phyloP scores from a whole-genome alignment of 2,797 vertebrate species.

The Eleutherodactylus coqui region DNA sequence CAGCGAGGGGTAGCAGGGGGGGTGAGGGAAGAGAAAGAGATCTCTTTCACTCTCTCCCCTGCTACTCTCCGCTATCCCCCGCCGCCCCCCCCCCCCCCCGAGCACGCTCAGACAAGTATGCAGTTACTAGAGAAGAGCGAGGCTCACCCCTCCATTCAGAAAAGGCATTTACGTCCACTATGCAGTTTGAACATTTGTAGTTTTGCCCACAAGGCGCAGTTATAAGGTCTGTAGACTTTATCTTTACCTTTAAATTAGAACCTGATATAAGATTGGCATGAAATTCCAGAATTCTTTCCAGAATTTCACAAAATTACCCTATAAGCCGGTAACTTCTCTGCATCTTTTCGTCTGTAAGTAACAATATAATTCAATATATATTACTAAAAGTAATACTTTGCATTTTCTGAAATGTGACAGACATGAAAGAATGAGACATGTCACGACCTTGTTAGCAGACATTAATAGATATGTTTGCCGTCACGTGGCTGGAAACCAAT shows the following conservation, averaged over 20 bases:
- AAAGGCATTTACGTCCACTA: neutral
- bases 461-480: conserved; percentile 20
- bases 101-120: no score
- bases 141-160: neutral
- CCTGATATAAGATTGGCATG: neutral
- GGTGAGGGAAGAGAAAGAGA: no score
- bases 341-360: neutral
- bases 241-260: neutral
- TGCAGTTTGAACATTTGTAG: neutral
- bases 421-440: conserved; percentile 56
- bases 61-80: no score
- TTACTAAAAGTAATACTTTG: conserved; percentile 22
- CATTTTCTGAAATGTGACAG: conserved; percentile 49
- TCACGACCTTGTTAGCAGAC: conserved; percentile 65
- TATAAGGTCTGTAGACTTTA: neutral
- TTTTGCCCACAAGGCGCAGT: neutral
- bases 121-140: neutral
- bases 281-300: neutral
- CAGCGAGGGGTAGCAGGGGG: no score
- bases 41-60: no score
- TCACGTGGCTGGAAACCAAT: conserved; percentile 60
- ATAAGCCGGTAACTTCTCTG: neutral
- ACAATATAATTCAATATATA: conserved; percentile 3
- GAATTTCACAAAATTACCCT: neutral
- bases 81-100: no score